Evolutionary conservation across 92 coral and sea anemone species (phyloP).

Genomic region (Porites lobata): DNA sequence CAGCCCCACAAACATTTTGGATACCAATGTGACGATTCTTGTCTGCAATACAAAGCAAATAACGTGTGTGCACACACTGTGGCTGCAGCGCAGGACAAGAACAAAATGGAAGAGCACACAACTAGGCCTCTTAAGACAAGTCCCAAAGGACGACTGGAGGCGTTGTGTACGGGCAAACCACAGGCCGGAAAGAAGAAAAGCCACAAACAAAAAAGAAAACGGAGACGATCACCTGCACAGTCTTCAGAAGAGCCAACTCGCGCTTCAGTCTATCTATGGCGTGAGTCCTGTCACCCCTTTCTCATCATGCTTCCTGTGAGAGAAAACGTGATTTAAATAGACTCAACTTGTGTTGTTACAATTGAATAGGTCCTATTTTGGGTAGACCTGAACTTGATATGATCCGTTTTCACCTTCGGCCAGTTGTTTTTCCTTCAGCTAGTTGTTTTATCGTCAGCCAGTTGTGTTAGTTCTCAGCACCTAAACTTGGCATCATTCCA

Average conservation of each 20-base stretch:
- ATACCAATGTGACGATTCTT: conserved; percentile 15
- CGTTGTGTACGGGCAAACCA: conserved; percentile 15
- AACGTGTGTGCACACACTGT: conserved; percentile 28
- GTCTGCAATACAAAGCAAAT: conserved; percentile 9
- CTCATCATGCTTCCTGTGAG: conserved; percentile 24
- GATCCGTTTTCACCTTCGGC: not conserved
- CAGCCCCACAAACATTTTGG: not conserved
- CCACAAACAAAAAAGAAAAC: not conserved
- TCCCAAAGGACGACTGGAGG: conserved; percentile 15
- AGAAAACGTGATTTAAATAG: not conserved
- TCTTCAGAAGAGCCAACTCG: not conserved
- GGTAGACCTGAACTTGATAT: no score
- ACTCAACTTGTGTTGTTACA: no score
- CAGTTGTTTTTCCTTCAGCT: conserved; percentile 6
- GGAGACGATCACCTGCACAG: not conserved
- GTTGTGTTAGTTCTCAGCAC: conserved; percentile 20
- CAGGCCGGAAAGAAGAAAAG: not conserved
- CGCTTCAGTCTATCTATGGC: conserved; percentile 34
- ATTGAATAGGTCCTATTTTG: no score
- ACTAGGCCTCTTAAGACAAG: not conserved
- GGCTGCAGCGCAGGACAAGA: conserved; percentile 19
- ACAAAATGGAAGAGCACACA: conserved; percentile 1
- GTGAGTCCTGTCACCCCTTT: conserved; percentile 23
- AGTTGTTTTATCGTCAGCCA: conserved; percentile 8
- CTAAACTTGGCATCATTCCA: conserved; percentile 7